Base-by-base conservation (phyloP, 1,140 invertebrate genomes). In the Bombus terrestris region DNA sequence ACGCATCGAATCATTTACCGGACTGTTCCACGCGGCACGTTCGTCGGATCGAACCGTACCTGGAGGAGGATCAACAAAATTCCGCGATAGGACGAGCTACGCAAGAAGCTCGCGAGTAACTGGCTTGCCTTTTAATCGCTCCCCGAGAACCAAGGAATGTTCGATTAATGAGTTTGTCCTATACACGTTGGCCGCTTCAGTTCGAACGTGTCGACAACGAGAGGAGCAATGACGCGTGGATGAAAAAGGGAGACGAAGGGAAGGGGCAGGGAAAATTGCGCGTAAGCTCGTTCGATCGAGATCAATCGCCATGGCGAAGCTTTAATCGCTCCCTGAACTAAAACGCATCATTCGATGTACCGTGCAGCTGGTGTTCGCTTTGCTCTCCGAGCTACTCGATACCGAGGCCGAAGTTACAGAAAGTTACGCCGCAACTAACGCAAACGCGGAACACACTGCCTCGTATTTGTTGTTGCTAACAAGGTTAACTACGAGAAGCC, bases 161-260 rank as follows among this genome's bases (percentile, higher is more conserved):
- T 25, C 41, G 84, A 82, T 86, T 76, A 86, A 86, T 47, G 79
- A 86, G 83, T 57, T 43, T 68, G 83, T 80, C 69, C 57, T 35
- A 8, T 64, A 43, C 76, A 37, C 41, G 59, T 41, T 64, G 41
- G 57, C 73, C 13, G 15, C 18, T n/a, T 32, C 13, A 28, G 8
- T 10, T n/a, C 83, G 66, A 72, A 80, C 76, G 83, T 80, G 83
- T 85, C 78, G 83, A 85, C 83, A 85, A 85, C 59, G 69, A 72
- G 83, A 64, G 37, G 75, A 47, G 32, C 22, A 43, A 69, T 74
- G n/a, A 39, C 57, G 53, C 74, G 57, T 12, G 1, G 12, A 68
- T 59, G 69, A 73, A 85, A 73, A 85, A 80, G n/a, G 39, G 76
- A 0, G n/a, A 18, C 28, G 22, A n/a, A 3, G 25, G 15, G 28